A percentile compares a stretch with the other conserved stretches of the same genome.
Conservation (phyloP, 2,888 invertebrate genomes). For the Pandemis corylana region DNA sequence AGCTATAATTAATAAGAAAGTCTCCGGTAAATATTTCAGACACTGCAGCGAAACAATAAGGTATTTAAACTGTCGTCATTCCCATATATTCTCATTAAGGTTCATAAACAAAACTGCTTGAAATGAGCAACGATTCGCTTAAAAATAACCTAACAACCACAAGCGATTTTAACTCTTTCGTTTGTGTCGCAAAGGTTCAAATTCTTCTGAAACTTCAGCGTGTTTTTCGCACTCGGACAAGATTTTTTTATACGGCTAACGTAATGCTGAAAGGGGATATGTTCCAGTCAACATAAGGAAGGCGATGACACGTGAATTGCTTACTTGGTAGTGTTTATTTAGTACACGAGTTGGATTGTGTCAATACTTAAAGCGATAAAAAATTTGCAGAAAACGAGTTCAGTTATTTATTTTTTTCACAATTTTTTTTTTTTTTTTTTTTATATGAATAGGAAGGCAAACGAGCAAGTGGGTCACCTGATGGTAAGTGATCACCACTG, state of each 20-base stretch:
- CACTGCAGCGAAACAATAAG: conserved; percentile 31
- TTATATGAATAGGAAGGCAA: no score
- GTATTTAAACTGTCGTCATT: conserved; percentile 52
- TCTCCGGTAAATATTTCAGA: neutral
- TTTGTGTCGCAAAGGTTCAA: neutral
- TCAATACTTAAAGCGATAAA: neutral
- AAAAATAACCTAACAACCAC: conserved; percentile 37
- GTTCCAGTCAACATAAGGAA: conserved; percentile 13
- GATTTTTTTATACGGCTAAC: conserved; percentile 4
- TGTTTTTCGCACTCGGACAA: conserved; percentile 14
- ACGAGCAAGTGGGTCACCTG: no score
- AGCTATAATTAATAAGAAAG: neutral
- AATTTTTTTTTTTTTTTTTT: no score
- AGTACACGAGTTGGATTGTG: neutral
- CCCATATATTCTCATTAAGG: conserved; percentile 61
- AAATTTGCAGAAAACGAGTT: no score
- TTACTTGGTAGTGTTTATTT: conserved; percentile 2
- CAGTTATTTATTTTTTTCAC: no score
- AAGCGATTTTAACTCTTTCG: neutral
- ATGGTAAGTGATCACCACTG: no score
- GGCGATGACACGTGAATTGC: conserved; percentile 1
- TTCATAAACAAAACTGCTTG: conserved; percentile 45
- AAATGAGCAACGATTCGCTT: conserved; percentile 40
- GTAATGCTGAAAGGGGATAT: conserved; percentile 14
- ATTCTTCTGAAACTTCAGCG: neutral